Evolutionary conservation across 2,888 invertebrate species (phyloP), one percentile per base, ranked within the genome.

Genomic region (Acanthococcus lagerstroemiae): DNA sequence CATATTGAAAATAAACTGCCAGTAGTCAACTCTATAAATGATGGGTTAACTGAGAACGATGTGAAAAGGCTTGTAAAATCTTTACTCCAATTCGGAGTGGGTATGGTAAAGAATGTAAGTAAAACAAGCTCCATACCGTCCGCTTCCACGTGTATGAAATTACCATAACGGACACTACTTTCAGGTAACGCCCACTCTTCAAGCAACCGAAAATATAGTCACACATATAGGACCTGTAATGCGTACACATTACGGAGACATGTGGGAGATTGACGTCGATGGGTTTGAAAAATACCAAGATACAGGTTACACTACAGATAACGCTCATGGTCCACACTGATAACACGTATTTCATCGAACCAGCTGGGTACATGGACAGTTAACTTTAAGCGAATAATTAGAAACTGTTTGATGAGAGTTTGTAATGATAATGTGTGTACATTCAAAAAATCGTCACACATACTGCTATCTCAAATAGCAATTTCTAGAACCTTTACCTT

Each of bases 301-400:
- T 72, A 85, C 86, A 0, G 87, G 90, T 0, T 90, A 88, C 72
- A 83, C 85, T 0, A 83, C 80, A 60, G 76, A 83, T 3, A 80
- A 81, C 17, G 77, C 91, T 0, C 84, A 84, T 2, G 80, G 84
- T 0, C n/a, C 90, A 91, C 73, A 88, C 84, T 3, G 90, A 90
- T 73, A 86, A 83, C 65, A 88, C 88, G 0, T 91, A 90, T 73
- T 87, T 87, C 70, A 82, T 81, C 60, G 84, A 87, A 74, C 83
- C 88, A 1, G 82, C 85, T 55, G 89, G 89, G 83, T 83, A 77
- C 21, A 55, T 27, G 46, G 26, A 21, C 45, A 17, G 2, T 22
- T 4, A 3, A 12, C 4, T 5, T 9, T 6, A 24, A 12, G 1
- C 25, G 37, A 15, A 19, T 25, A 15, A 17, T 15, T n/a, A 48